phyloP scores from a whole-genome alignment of 2,888 invertebrate species.

The Amphimallon solstitiale region DNA sequence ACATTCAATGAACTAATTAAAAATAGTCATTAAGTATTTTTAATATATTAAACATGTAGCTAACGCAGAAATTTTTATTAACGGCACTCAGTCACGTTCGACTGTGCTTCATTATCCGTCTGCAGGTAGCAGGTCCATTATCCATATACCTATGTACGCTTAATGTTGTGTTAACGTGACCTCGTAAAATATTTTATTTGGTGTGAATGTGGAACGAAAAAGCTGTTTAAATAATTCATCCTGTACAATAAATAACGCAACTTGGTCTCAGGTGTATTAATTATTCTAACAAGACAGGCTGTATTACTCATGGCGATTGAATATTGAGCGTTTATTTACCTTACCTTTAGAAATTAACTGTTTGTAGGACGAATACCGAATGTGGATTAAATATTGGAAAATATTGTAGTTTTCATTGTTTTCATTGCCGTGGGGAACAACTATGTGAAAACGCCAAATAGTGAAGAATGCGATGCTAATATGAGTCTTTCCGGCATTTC shows the following conservation, averaged over 20 bases:
- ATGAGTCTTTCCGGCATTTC: too few species aligned
- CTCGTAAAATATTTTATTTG: constrained; percentile 3
- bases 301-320: constrained; percentile 2
- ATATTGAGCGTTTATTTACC: not conserved
- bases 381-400: too few species aligned
- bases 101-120: not conserved
- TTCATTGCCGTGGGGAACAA: too few species aligned
- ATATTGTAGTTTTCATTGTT: too few species aligned
- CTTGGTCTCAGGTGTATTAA: constrained; percentile 5
- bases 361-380: too few species aligned
- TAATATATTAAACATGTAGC: not conserved
- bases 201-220: constrained; percentile 12
- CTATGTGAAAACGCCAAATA: too few species aligned
- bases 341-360: too few species aligned
- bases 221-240: constrained; percentile 8
- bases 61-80: not conserved
- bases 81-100: not conserved
- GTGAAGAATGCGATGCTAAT: too few species aligned
- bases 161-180: constrained; percentile 12
- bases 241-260: constrained; percentile 4
- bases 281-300: constrained; percentile 9
- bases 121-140: not conserved
- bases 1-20: not conserved
- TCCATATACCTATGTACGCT: not conserved
- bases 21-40: not conserved